Percentiles rank a stretch among this genome's conserved stretches.
Conservation (phyloP, 2,113 vertebrate genomes). For the Elanus axillaris region DNA sequence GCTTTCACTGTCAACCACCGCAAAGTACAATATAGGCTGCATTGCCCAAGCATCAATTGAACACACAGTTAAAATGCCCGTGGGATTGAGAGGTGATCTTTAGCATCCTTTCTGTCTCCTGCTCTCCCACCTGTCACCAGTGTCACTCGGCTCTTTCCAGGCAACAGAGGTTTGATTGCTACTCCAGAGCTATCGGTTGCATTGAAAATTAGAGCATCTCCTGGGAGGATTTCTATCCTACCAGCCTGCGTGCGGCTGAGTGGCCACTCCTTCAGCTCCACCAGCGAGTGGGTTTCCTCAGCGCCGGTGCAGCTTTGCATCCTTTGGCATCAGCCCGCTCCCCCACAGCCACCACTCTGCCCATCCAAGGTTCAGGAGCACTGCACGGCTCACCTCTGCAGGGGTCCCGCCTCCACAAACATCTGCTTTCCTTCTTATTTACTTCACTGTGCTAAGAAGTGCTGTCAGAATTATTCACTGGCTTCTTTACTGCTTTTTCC, state of each 20-base stretch:
- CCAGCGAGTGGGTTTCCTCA: neutral
- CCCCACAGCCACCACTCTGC: neutral
- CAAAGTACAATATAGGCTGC: rapidly evolving
- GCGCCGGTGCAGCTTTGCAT: neutral
- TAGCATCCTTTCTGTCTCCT: neutral
- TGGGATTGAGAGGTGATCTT: neutral
- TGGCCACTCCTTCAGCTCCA: neutral
- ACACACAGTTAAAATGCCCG: rapidly evolving
- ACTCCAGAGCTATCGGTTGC: neutral
- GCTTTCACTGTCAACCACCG: neutral
- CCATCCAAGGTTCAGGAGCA: rapidly evolving
- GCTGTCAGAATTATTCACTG: rapidly evolving
- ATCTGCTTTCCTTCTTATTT: neutral
- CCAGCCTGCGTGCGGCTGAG: neutral
- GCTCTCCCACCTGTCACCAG: neutral
- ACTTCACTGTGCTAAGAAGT: no score
- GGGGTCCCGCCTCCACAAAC: neutral
- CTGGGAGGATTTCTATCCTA: neutral
- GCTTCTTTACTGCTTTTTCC: neutral
- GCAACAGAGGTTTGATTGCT: neutral
- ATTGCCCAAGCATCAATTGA: rapidly evolving
- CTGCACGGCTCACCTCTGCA: rapidly evolving
- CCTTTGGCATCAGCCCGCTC: neutral
- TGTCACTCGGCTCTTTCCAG: neutral
- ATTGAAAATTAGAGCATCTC: neutral